phyloP scores from a whole-genome alignment of 1,140 invertebrate species.

The Lycorma delicatula region DNA sequence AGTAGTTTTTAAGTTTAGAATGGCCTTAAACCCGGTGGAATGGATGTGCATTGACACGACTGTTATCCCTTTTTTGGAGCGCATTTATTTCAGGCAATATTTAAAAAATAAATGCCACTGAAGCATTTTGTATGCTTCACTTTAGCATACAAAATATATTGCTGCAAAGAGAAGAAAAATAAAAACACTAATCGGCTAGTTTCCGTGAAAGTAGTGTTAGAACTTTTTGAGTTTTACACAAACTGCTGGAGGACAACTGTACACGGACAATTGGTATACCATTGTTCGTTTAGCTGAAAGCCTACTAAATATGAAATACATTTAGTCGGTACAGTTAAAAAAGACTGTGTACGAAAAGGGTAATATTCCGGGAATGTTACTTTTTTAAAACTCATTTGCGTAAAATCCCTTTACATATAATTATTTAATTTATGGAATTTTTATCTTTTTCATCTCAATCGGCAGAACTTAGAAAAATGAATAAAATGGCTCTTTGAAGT shows the following conservation, averaged over 20 bases:
- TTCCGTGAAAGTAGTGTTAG: too few relatives aligned
- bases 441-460: too few relatives aligned
- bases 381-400: too few relatives aligned
- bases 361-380: too few relatives aligned
- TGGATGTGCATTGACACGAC: neutral
- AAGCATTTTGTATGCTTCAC: neutral
- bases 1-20: too few relatives aligned
- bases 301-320: neutral
- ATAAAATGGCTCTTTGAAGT: too few relatives aligned
- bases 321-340: neutral
- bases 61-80: neutral
- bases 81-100: neutral
- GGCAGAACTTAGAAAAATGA: too few relatives aligned
- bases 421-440: too few relatives aligned
- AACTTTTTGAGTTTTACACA: neutral
- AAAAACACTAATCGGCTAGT: neutral
- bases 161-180: neutral
- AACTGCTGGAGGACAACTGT: neutral
- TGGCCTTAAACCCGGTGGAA: neutral
- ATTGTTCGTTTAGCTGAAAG: neutral
- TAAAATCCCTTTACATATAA: too few relatives aligned
- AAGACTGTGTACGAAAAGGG: too few relatives aligned
- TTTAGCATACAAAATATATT: neutral
- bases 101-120: neutral
- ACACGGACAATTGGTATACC: neutral